Percentiles rank a stretch among this genome's conserved stretches.
These are phyloP conservation scores for Gari tellinella DNA, from an alignment of 2,888 invertebrate genomes.

Conservation along the genomic window DNA sequence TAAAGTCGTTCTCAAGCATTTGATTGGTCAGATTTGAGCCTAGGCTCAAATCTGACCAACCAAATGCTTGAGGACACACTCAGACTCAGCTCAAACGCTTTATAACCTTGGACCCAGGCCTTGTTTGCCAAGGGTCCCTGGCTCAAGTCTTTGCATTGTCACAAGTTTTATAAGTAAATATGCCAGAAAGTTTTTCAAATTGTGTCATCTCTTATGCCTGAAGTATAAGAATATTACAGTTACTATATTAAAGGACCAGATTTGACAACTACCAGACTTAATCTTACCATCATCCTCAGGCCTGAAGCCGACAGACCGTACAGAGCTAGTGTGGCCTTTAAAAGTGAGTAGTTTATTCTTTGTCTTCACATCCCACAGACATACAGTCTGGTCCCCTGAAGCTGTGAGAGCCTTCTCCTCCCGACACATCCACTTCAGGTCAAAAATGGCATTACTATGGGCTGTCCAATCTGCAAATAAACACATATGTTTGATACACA, in stretches of 20 bases:
- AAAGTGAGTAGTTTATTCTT: slow-evolving; percentile 85
- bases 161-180: too few relatives aligned
- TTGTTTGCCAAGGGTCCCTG: too few relatives aligned
- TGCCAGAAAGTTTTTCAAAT: too few relatives aligned
- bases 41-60: too few relatives aligned
- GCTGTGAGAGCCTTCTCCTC: slow-evolving; percentile 92
- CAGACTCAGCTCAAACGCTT: too few relatives aligned
- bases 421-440: slow-evolving; percentile 93
- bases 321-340: slow-evolving; percentile 91
- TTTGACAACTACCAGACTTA: too few relatives aligned
- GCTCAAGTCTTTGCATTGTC: too few relatives aligned
- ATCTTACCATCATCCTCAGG: slow-evolving; percentile 87
- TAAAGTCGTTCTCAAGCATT: too few relatives aligned
- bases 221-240: background rate
- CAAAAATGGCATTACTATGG: slow-evolving; percentile 95
- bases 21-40: too few relatives aligned
- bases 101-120: too few relatives aligned
- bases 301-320: slow-evolving; percentile 92
- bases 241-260: background rate
- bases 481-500: too few relatives aligned
- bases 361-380: slow-evolving; percentile 90
- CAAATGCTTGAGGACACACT: too few relatives aligned
- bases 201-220: background rate
- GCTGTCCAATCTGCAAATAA: slow-evolving; percentile 82
- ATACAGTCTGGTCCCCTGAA: slow-evolving; percentile 93